phyloP scores from a whole-genome alignment of 2,113 vertebrate species.

The Notothenia rossii region DNA sequence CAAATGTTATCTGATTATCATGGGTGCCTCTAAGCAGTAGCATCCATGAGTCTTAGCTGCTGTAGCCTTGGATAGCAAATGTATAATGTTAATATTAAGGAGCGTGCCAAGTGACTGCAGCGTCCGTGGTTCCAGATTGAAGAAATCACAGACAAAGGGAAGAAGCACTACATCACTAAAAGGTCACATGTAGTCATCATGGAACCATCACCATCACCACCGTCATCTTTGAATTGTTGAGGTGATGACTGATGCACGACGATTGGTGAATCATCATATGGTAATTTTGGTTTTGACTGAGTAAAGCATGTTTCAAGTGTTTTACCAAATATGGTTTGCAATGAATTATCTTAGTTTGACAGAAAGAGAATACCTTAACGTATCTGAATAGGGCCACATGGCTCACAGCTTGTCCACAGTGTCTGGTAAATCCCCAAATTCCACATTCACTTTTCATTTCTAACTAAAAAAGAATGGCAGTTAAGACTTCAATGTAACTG shows the following conservation, averaged over 20 bases:
- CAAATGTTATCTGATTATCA: background rate
- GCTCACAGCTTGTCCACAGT: background rate
- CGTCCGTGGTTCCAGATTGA: background rate
- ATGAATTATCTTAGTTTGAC: background rate
- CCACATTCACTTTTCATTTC: background rate
- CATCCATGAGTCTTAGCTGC: background rate
- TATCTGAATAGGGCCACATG: background rate
- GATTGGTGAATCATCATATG: background rate
- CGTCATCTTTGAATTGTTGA: no score
- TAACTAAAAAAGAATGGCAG: background rate
- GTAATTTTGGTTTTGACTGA: background rate
- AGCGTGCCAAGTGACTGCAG: background rate
- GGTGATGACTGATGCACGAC: no score
- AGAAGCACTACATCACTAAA: background rate
- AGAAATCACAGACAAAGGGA: background rate
- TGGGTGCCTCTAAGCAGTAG: no score
- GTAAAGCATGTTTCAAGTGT: background rate
- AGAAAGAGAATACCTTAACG: background rate
- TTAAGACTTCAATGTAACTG: background rate
- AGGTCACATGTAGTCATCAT: background rate
- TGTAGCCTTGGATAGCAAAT: no score
- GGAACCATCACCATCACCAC: background rate
- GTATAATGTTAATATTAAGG: no score
- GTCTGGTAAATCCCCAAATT: conserved; percentile 6
- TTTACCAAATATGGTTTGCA: background rate